These are phyloP conservation scores for Spilogale gracilis DNA, from an alignment of 2,113 vertebrate species.

Conservation along the genomic window DNA sequence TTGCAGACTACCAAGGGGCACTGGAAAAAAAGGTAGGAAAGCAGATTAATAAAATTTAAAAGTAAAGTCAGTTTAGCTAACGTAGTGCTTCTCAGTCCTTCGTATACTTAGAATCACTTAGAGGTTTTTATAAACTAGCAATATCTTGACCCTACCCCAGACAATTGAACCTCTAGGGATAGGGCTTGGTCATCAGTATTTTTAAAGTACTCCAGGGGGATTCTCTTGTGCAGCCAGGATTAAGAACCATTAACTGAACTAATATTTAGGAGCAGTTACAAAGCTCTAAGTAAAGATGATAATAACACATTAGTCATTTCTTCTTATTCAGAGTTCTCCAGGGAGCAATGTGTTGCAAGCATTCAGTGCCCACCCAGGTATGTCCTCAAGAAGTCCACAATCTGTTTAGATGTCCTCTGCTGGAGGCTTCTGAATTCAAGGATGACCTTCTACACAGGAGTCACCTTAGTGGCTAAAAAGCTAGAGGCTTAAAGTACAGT, in stretches of 20 bases:
- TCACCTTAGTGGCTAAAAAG: not conserved
- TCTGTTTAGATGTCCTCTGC: not conserved
- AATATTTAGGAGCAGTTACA: not conserved
- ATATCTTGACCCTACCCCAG: not conserved
- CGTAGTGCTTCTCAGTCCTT: not conserved
- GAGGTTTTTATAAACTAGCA: not conserved
- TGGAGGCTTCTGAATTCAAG: not conserved
- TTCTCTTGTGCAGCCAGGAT: not conserved
- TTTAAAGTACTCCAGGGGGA: not conserved
- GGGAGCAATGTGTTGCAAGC: not conserved
- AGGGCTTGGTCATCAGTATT: not conserved
- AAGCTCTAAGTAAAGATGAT: not conserved
- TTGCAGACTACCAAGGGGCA: not conserved
- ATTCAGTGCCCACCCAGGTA: not conserved
- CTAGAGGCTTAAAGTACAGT: not conserved
- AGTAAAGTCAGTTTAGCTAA: not conserved
- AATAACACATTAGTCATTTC: not conserved
- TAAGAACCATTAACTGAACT: constrained; percentile 2
- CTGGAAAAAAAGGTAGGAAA: not conserved
- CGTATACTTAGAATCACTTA: not conserved
- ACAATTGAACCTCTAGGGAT: not conserved
- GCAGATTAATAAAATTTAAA: not conserved
- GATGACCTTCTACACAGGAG: not conserved
- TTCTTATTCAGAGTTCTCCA: not conserved
- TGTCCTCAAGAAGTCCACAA: not conserved